A percentile compares a stretch with the other conserved stretches of the same genome.
Evolutionary conservation across 2,797 vertebrate genomes (phyloP).

Genomic region (Coilia nasus): DNA sequence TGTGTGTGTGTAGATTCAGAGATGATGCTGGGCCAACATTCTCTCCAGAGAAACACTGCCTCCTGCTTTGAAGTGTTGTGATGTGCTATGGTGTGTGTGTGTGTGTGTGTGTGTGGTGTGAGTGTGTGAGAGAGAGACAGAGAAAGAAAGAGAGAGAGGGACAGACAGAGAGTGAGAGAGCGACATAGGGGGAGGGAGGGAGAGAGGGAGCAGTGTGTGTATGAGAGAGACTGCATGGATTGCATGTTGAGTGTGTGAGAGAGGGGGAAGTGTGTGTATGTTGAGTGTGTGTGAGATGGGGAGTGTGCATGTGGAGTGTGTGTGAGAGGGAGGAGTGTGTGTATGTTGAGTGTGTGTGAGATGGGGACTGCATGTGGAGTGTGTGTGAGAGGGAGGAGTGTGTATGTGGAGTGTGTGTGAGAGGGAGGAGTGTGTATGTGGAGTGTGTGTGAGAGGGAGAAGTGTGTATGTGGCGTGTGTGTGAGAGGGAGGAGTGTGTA

Average conservation of each 20-base stretch:
- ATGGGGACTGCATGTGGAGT: too few species aligned
- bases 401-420: too few species aligned
- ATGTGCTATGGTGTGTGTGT: not conserved
- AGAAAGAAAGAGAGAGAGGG: too few species aligned
- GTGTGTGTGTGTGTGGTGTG: constrained; percentile 11
- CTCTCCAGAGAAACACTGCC: constrained; percentile 4
- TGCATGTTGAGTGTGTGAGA: not conserved
- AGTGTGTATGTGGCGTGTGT: too few species aligned
- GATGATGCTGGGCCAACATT: not conserved
- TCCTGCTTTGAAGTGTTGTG: not conserved
- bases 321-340: too few species aligned
- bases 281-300: not conserved
- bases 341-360: too few species aligned
- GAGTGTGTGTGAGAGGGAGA: not conserved
- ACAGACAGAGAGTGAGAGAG: too few species aligned
- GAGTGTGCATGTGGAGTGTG: not conserved
- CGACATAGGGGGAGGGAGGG: too few species aligned
- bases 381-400: too few species aligned
- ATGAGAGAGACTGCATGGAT: not conserved
- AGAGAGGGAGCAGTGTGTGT: too few species aligned
- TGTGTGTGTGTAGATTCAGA: not conserved
- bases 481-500: too few species aligned
- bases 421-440: not conserved
- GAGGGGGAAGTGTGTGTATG: not conserved
- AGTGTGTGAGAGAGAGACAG: too few species aligned